These are phyloP conservation scores for Callinectes sapidus DNA, from an alignment of 2,888 invertebrate genomes.

Conservation along the genomic window DNA sequence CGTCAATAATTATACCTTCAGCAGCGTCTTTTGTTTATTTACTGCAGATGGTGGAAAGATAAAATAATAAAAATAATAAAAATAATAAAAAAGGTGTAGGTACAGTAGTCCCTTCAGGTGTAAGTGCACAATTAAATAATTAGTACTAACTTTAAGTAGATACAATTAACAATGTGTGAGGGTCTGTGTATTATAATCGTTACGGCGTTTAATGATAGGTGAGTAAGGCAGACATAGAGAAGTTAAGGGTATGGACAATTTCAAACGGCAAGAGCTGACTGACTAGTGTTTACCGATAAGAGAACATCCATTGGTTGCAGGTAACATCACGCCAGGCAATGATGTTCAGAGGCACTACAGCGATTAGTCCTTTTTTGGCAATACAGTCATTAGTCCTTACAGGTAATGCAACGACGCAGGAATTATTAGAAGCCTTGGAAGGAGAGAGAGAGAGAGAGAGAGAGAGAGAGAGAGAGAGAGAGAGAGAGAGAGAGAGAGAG, in stretches of 20 bases:
- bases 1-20: not conserved
- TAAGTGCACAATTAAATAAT: no score
- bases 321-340: not conserved
- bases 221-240: not conserved
- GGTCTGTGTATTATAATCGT: not conserved
- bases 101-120: no score
- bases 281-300: not conserved
- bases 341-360: not conserved
- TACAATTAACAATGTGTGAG: not conserved
- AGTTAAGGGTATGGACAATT: not conserved
- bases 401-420: not conserved
- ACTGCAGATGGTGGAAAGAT: not conserved
- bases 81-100: no score
- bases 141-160: not conserved
- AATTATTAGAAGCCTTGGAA: conserved; percentile 11
- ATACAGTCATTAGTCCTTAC: conserved; percentile 5
- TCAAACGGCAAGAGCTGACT: not conserved
- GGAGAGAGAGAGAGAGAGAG: not conserved
- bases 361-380: not conserved
- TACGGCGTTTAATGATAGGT: not conserved
- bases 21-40: not conserved
- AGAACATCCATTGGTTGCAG: not conserved
- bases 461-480: not conserved
- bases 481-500: not conserved
- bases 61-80: no score